Evolutionary conservation across 2,888 invertebrate species (phyloP).

Genomic region (Apantesis nais): DNA sequence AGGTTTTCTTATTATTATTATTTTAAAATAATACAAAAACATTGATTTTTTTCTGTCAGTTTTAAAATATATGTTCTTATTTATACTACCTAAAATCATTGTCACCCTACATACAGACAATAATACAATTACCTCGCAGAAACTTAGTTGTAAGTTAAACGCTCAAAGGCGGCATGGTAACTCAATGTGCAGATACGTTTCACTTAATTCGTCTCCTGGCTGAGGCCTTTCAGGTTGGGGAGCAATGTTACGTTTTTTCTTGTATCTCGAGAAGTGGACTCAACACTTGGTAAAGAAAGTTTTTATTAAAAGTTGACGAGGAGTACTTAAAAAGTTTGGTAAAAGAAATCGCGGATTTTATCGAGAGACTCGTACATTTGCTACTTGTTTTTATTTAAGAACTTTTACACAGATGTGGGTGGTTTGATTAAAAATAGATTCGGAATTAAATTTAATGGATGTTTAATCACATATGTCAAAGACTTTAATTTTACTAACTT

Average conservation of each 20-base stretch:
- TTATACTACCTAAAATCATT: neutral
- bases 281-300: constrained; percentile 15
- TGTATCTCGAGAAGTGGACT: constrained; percentile 4
- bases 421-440: neutral
- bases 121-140: constrained; percentile 48
- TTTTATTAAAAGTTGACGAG: constrained; percentile 18
- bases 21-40: neutral
- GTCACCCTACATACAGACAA: constrained; percentile 42
- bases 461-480: neutral
- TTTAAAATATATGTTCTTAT: neutral
- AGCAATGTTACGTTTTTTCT: constrained; percentile 30
- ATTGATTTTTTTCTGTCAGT: too few species aligned
- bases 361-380: constrained; percentile 2
- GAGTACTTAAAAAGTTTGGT: constrained; percentile 11
- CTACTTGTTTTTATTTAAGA: neutral
- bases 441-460: neutral
- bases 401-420: neutral
- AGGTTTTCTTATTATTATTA: too few species aligned
- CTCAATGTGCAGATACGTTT: constrained; percentile 44
- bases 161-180: constrained; percentile 49
- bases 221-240: constrained; percentile 15
- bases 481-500: neutral
- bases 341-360: constrained; percentile 16
- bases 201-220: constrained; percentile 37
- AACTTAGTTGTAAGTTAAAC: constrained; percentile 51